Evolutionary conservation across 2,113 vertebrate species (phyloP).

Genomic region (Chiloscyllium plagiosum): DNA sequence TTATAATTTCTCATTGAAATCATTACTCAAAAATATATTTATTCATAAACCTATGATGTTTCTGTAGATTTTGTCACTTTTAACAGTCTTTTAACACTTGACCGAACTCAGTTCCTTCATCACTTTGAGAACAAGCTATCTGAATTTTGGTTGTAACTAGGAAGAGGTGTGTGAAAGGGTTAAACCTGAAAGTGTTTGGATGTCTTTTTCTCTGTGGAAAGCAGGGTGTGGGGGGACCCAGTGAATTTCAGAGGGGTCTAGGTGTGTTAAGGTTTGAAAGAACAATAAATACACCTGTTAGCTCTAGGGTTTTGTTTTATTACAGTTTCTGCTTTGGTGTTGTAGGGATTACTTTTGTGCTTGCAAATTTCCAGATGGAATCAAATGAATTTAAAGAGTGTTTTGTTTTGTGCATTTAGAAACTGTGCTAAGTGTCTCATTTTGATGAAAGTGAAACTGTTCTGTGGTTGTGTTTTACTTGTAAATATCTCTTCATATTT

Average conservation of each 20-base stretch:
- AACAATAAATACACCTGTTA: constrained; percentile 14
- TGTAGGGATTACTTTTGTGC: constrained; percentile 46
- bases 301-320: constrained; percentile 22
- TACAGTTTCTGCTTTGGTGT: constrained; percentile 51
- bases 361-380: constrained; percentile 39
- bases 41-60: constrained; percentile 27
- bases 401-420: constrained; percentile 60
- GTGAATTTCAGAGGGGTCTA: constrained; percentile 1
- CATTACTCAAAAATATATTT: constrained; percentile 33
- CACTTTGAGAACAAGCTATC: not conserved
- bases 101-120: not conserved
- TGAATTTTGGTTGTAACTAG: not conserved
- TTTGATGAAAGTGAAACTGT: constrained; percentile 72
- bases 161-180: constrained; percentile 35
- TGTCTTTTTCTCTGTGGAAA: not conserved
- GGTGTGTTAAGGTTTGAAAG: not conserved
- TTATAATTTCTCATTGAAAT: constrained; percentile 29
- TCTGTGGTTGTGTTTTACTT: constrained; percentile 73
- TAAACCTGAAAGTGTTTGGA: not conserved
- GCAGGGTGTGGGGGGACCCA: not conserved
- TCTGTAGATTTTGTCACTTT: not conserved
- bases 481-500: constrained; percentile 84
- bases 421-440: constrained; percentile 63
- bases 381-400: constrained; percentile 54
- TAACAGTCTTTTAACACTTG: constrained; percentile 16